Evolutionary conservation across 2,888 invertebrate species (phyloP).

Genomic region (Papilio elwesi): DNA sequence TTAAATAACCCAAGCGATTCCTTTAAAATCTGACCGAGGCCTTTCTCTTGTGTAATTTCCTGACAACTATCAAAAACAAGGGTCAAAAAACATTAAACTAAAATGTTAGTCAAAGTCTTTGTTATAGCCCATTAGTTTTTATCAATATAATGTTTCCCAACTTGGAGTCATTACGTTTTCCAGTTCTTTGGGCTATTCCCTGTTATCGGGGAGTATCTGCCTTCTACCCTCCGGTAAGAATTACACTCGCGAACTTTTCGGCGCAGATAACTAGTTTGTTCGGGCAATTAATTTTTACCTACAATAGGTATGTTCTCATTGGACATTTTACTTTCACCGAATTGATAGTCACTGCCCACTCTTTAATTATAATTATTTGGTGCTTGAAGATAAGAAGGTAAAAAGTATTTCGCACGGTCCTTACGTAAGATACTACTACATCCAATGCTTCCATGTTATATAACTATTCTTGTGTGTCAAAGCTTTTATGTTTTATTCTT

Average conservation of each 20-base stretch:
- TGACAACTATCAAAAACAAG: too few relatives aligned
- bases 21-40: too few relatives aligned
- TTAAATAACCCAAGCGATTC: too few relatives aligned
- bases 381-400: too few relatives aligned
- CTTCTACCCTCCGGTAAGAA: constrained; percentile 6
- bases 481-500: too few relatives aligned
- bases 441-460: too few relatives aligned
- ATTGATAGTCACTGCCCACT: too few relatives aligned
- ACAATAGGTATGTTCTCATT: neutral
- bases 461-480: too few relatives aligned
- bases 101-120: neutral
- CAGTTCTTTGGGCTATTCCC: constrained; percentile 13
- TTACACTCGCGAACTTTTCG: constrained; percentile 8
- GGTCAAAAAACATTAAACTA: neutral
- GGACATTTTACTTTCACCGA: neutral
- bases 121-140: neutral
- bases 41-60: too few relatives aligned
- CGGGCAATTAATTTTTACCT: constrained; percentile 30
- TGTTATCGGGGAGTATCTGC: constrained; percentile 7
- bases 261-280: constrained; percentile 22
- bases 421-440: too few relatives aligned
- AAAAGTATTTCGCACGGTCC: too few relatives aligned
- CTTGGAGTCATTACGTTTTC: neutral
- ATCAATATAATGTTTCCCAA: constrained; percentile 1
- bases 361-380: too few relatives aligned